Evolutionary conservation across 2,113 vertebrate species (phyloP).

Genomic region (Ceuthmochares aereus): DNA sequence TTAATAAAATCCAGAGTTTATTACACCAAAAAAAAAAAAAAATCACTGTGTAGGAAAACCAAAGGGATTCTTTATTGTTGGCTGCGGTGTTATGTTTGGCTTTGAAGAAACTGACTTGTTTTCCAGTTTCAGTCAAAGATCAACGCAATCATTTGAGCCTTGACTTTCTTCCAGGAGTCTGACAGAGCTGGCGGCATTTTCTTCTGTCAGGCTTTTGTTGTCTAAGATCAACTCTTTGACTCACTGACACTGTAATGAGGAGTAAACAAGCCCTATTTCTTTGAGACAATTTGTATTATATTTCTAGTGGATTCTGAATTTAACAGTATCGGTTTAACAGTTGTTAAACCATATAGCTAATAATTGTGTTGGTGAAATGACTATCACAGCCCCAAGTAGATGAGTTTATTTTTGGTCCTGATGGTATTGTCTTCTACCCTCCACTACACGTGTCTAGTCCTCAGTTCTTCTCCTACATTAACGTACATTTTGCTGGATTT

Average conservation of each 20-base stretch:
- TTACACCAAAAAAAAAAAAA: background rate
- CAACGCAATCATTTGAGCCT: constrained; percentile 38
- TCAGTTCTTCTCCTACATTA: background rate
- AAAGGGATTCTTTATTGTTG: background rate
- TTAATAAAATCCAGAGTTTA: background rate
- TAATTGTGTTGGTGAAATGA: background rate
- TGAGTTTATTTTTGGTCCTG: background rate
- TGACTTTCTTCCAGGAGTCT: constrained; percentile 35
- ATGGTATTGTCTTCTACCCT: background rate
- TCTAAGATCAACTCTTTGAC: constrained; percentile 40
- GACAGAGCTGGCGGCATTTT: constrained; percentile 12
- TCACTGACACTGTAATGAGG: constrained; percentile 33
- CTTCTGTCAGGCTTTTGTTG: constrained; percentile 55
- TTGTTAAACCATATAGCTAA: constrained; percentile 3
- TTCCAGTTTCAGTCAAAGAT: constrained; percentile 51
- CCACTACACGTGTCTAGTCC: background rate
- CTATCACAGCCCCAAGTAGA: background rate
- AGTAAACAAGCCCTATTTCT: constrained; percentile 55
- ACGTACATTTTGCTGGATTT: background rate
- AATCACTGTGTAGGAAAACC: background rate
- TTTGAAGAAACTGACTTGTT: constrained; percentile 58
- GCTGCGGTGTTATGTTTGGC: background rate
- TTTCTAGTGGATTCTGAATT: constrained; percentile 27
- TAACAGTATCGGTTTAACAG: background rate
- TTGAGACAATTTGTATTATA: constrained; percentile 5